Conservation (phyloP, 2,888 invertebrate species). For the Ophion slaviceki region DNA sequence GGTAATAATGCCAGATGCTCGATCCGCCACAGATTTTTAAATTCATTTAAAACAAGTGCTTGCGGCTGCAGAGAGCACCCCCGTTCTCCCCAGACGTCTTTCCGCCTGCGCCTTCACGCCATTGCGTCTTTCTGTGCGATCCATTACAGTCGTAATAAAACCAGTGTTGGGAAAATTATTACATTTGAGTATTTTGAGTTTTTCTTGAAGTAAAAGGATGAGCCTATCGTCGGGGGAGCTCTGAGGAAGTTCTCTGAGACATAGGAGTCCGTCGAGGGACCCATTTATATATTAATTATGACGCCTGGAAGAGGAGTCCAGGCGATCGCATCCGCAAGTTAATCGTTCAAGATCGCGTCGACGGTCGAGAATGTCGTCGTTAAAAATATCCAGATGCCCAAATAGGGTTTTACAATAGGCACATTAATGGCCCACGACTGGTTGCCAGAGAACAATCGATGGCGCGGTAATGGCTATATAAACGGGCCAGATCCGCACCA, state of each 20-base stretch:
- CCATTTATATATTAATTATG: constrained; percentile 45
- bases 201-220: constrained; percentile 10
- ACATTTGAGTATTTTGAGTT: too few relatives aligned
- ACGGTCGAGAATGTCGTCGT: constrained; percentile 45
- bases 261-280: constrained; percentile 37
- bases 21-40: too few relatives aligned
- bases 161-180: background rate
- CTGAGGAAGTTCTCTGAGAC: constrained; percentile 22
- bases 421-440: too few relatives aligned
- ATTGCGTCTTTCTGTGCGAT: constrained; percentile 41
- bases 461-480: too few relatives aligned
- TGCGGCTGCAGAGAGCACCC: too few relatives aligned
- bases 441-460: too few relatives aligned
- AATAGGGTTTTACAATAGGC: too few relatives aligned
- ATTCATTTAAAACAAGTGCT: too few relatives aligned
- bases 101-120: background rate
- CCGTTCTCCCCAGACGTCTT: background rate
- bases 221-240: constrained; percentile 32
- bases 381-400: constrained; percentile 56
- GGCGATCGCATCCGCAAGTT: constrained; percentile 22
- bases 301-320: constrained; percentile 40
- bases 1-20: too few relatives aligned
- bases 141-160: constrained; percentile 38
- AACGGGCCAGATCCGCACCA: too few relatives aligned
- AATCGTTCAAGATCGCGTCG: constrained; percentile 2